phyloP scores from a whole-genome alignment of 2,797 vertebrate species.

The Anabacerthia variegaticeps region DNA sequence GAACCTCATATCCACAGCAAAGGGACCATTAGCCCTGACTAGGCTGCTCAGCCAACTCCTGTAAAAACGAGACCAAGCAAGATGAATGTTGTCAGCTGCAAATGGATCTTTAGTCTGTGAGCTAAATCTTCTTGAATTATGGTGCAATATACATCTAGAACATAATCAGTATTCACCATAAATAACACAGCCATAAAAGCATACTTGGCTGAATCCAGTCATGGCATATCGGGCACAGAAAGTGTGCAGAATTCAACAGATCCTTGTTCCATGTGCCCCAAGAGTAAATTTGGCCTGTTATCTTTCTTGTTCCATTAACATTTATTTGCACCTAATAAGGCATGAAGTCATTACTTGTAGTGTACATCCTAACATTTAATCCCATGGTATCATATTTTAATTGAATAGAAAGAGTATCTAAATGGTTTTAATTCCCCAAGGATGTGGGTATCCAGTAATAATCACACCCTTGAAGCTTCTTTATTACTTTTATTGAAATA shows the following conservation, averaged over 20 bases:
- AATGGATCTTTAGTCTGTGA: background rate
- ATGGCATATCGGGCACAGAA: background rate
- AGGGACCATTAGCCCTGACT: background rate
- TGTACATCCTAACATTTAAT: slow-evolving; percentile 60
- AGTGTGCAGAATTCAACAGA: background rate
- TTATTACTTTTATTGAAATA: slow-evolving; percentile 59
- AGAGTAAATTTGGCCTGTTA: slow-evolving; percentile 42
- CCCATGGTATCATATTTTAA: slow-evolving; percentile 59
- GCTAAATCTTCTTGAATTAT: background rate
- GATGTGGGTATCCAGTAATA: slow-evolving; percentile 52
- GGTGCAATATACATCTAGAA: background rate
- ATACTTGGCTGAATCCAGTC: background rate
- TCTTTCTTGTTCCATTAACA: slow-evolving; percentile 46
- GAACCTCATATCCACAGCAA: background rate
- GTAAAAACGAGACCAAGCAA: background rate
- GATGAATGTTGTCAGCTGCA: background rate
- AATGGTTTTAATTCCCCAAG: slow-evolving; percentile 35
- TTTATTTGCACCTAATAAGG: slow-evolving; percentile 63
- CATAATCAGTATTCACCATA: background rate
- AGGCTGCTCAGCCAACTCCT: background rate
- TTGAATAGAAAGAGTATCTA: slow-evolving; percentile 53
- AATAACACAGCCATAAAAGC: background rate
- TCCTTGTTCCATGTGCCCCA: background rate
- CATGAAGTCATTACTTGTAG: slow-evolving; percentile 62
- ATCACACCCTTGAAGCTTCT: slow-evolving; percentile 53